Conservation (phyloP, 2,113 vertebrate species). For the Hippoglossus stenolepis region DNA sequence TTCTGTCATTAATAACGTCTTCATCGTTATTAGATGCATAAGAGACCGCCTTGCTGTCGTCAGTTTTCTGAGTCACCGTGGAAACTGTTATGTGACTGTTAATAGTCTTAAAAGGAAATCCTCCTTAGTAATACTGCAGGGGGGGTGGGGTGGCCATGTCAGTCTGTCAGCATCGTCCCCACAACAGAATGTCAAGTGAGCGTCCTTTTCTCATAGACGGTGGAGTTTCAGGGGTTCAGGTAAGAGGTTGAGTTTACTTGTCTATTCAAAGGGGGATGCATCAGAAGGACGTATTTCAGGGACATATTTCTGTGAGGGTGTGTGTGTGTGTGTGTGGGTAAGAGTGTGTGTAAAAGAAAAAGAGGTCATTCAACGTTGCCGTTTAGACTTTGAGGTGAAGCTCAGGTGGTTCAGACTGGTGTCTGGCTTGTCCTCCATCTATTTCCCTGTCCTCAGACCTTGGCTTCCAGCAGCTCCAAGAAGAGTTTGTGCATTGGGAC, state of each 20-base stretch:
- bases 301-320: conserved; percentile 37
- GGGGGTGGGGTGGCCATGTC: conserved; percentile 33
- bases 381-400: conserved; percentile 56
- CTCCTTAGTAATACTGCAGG: conserved; percentile 57
- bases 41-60: conserved; percentile 49
- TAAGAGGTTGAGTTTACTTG: conserved; percentile 65
- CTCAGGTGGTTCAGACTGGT: conserved; percentile 37
- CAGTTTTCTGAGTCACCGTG: conserved; percentile 54
- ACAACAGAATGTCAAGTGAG: conserved; percentile 50
- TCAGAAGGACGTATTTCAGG: conserved; percentile 55
- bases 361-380: conserved; percentile 71
- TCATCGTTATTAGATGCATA: conserved; percentile 75
- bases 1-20: conserved; percentile 72
- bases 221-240: conserved; percentile 50
- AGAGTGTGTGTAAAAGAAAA: conserved; percentile 67
- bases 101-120: conserved; percentile 59
- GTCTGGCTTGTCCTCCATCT: conserved; percentile 48
- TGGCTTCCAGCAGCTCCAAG: conserved; percentile 99
- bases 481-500: conserved; percentile 99
- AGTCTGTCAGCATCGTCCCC: conserved; percentile 61
- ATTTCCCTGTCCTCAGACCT: conserved; percentile 87
- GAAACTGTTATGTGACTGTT: conserved; percentile 54
- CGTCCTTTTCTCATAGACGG: conserved; percentile 72
- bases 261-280: conserved; percentile 40
- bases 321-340: conserved; percentile 14